phyloP scores from a whole-genome alignment of 92 coral and sea anemone genomes.

The Blastomussa wellsi region DNA sequence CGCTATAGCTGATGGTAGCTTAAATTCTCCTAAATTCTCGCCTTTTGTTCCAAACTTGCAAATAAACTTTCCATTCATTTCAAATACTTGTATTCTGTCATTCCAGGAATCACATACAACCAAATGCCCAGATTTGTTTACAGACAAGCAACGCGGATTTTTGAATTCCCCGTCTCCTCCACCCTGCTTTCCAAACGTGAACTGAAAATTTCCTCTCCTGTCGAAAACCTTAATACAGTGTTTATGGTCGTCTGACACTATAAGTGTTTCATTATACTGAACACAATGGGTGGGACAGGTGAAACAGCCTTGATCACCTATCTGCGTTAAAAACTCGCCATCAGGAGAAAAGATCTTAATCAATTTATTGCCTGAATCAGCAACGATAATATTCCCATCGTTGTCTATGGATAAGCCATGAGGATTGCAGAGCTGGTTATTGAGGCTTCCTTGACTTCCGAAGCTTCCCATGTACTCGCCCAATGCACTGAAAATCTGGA shows the following conservation, averaged over 20 bases:
- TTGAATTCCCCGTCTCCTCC: neutral
- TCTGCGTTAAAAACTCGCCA: neutral
- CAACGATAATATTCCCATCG: neutral
- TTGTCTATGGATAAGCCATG: neutral
- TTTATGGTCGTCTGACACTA: neutral
- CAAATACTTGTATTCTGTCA: neutral
- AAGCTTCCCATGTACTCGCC: neutral
- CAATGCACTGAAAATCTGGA: neutral
- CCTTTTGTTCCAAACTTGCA: neutral
- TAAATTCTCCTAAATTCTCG: neutral
- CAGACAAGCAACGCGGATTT: neutral
- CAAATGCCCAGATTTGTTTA: neutral
- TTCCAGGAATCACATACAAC: neutral
- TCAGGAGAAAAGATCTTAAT: neutral
- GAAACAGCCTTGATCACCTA: neutral
- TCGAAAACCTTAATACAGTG: neutral
- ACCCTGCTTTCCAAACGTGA: constrained; percentile 2
- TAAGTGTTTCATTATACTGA: neutral
- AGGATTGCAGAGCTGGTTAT: neutral
- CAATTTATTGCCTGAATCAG: neutral
- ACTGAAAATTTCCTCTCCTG: neutral
- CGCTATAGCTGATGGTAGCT: neutral
- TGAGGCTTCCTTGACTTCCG: neutral
- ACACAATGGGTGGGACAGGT: neutral
- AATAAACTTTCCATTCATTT: neutral